Evolutionary conservation across 2,888 invertebrate genomes (phyloP), one percentile per base, ranked within the genome.

Genomic region (Dryadula phaetusa): DNA sequence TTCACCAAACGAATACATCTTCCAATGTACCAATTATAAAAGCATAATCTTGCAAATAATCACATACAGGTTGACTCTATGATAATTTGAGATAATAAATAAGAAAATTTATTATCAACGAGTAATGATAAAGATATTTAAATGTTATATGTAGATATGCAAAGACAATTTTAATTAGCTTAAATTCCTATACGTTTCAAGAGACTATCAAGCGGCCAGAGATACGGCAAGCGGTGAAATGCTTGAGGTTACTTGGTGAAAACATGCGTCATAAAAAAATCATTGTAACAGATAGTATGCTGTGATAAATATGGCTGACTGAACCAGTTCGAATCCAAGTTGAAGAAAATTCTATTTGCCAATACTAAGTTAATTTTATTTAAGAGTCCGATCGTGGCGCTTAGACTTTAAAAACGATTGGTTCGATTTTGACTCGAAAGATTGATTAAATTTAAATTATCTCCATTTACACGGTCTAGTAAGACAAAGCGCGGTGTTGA

Each of bases 111-210:
- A 60, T 60, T 18, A 52, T 18, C 18, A 12, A 44, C n/a, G 18
- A 58, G 20, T 14, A 64, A 64, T 52, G 58, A 62, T 53, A 67
- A 28, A 64, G 54, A 64, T 62, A 47, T 65, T 62, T 52, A 32
- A 64, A 46, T 62, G 49, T 32, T 34, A 58, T 34, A 58, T 70
- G 42, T 56, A 37, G 64, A 67, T 56, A 67, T 60, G 56, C n/a
- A 22, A 52, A 62, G 18, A 53, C 56, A 58, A 58, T 28, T 32
- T 62, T 67, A 67, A 67, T 70, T 64, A 70, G 61, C 44, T 54
- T 8, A 58, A 70, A 64, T 67, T 64, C 67, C 67, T 62, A 40
- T 64, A 52, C 63, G 7, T 34, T 47, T 64, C 20, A 52, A 61
- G 18, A 63, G 32, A 52, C 44, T 62, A 44, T 44, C 52, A 58